Percentiles rank a stretch among this genome's conserved stretches.
Conservation (phyloP, 2,888 invertebrate genomes). For the Eupithecia exiguata region DNA sequence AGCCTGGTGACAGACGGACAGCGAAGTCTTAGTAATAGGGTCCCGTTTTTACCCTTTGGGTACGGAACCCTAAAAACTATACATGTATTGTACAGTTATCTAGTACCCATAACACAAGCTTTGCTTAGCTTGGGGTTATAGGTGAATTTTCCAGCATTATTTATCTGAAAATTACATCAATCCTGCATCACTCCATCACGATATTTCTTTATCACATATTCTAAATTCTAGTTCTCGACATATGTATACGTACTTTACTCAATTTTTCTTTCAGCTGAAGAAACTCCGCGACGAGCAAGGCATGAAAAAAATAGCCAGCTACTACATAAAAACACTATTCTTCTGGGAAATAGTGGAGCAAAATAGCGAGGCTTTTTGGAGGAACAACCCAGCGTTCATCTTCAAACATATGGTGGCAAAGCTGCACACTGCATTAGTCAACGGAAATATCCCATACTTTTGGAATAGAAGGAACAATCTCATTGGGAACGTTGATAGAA, state of each 20-base stretch:
- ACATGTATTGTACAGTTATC: too few relatives aligned
- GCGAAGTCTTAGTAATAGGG: too few relatives aligned
- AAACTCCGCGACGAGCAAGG: constrained; percentile 76
- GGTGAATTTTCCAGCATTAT: too few relatives aligned
- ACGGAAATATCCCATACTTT: constrained; percentile 68
- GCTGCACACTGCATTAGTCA: constrained; percentile 60
- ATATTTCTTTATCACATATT: neutral
- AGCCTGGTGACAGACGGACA: too few relatives aligned
- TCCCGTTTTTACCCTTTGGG: too few relatives aligned
- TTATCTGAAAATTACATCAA: too few relatives aligned
- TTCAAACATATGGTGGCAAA: constrained; percentile 72
- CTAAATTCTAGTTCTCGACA: neutral
- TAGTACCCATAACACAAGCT: too few relatives aligned
- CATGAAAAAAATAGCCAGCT: constrained; percentile 79
- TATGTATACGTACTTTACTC: neutral
- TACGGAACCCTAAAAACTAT: too few relatives aligned
- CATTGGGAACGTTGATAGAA: constrained; percentile 54
- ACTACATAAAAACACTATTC: constrained; percentile 83
- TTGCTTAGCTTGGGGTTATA: too few relatives aligned
- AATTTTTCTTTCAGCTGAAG: constrained; percentile 65
- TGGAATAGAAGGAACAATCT: constrained; percentile 80
- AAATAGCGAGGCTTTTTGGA: constrained; percentile 60
- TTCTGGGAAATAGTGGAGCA: constrained; percentile 66
- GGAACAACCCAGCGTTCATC: constrained; percentile 54
- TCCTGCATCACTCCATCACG: too few relatives aligned